phyloP scores from a whole-genome alignment of 2,113 vertebrate genomes.

The Peromyscus californicus region DNA sequence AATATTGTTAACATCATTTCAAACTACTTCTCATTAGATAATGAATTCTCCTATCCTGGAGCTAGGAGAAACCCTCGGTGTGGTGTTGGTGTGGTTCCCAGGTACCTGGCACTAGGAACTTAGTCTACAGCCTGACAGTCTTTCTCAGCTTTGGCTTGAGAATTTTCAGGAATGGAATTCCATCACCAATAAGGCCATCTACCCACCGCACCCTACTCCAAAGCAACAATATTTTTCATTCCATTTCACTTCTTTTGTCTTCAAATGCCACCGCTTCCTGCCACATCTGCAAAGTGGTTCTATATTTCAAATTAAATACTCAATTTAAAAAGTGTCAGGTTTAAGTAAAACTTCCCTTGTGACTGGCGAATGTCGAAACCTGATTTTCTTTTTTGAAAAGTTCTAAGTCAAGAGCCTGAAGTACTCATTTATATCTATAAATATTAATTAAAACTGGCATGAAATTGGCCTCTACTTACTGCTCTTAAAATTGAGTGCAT shows the following conservation, averaged over 20 bases:
- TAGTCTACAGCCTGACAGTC: not conserved
- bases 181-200: not conserved
- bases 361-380: not conserved
- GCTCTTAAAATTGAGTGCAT: not conserved
- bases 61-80: not conserved
- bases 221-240: not conserved
- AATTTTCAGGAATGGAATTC: not conserved
- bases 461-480: not conserved
- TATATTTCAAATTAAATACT: not conserved
- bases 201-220: not conserved
- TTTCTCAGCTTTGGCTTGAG: not conserved
- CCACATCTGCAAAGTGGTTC: not conserved
- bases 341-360: not conserved
- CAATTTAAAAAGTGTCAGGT: not conserved
- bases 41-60: not conserved
- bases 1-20: slow-evolving; percentile 9
- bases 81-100: slow-evolving; percentile 3
- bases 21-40: slow-evolving; percentile 25
- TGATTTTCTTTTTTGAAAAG: not conserved
- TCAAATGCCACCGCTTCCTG: slow-evolving; percentile 5
- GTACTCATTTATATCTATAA: not conserved
- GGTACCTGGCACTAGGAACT: slow-evolving; percentile 15
- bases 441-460: not conserved
- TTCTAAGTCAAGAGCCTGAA: slow-evolving; percentile 4
- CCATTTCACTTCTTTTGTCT: not conserved